Evolutionary conservation across 2,797 vertebrate species (phyloP).

Genomic region (Smutsia temminckii): DNA sequence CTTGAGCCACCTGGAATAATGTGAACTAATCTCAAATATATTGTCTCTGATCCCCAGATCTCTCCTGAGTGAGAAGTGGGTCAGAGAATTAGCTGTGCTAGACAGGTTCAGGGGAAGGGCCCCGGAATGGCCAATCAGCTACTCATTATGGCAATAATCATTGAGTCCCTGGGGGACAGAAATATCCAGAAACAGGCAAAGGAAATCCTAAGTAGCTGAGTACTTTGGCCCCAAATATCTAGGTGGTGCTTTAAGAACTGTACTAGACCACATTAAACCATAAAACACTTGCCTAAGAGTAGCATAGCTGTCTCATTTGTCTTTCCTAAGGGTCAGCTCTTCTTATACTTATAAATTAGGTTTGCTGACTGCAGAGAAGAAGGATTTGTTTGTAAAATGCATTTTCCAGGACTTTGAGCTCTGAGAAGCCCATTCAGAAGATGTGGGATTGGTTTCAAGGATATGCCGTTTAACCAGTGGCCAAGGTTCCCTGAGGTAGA

Average conservation of each 20-base stretch:
- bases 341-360: not conserved
- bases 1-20: constrained; percentile 55
- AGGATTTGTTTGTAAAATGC: not conserved
- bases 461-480: not conserved
- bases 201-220: not conserved
- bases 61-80: constrained; percentile 33
- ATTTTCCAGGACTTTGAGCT: not conserved
- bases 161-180: constrained; percentile 14
- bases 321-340: not conserved
- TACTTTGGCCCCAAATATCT: not conserved
- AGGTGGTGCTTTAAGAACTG: not conserved
- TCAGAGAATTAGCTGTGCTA: constrained; percentile 31
- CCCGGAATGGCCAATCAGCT: constrained; percentile 25
- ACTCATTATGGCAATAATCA: constrained; percentile 15
- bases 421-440: not conserved
- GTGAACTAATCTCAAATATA: constrained; percentile 58
- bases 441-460: constrained; percentile 14
- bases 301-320: not conserved
- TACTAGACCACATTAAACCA: not conserved
- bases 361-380: not conserved
- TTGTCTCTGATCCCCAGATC: constrained; percentile 49
- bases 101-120: not conserved
- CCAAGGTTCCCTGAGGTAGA: not conserved
- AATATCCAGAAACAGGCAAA: constrained; percentile 9
- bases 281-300: not conserved